Evolutionary conservation across 2,113 vertebrate genomes (phyloP).

Genomic region (Halcyon senegalensis): DNA sequence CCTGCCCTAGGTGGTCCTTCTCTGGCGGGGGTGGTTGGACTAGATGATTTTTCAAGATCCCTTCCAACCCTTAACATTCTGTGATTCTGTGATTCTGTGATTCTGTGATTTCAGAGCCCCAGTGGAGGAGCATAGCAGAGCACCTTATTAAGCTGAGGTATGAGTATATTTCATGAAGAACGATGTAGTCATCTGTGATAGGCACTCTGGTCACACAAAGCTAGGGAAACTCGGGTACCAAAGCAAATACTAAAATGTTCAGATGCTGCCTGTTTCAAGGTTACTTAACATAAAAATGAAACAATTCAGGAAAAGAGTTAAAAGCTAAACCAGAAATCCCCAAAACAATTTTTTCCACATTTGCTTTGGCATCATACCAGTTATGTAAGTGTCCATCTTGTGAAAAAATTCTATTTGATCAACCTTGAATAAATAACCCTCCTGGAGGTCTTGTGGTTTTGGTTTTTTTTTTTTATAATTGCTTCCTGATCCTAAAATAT

Average conservation of each 20-base stretch:
- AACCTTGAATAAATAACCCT: background rate
- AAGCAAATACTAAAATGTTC: background rate
- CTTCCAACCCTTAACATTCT: no score
- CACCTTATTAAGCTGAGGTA: background rate
- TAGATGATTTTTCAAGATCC: no score
- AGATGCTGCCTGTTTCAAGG: background rate
- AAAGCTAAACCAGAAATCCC: background rate
- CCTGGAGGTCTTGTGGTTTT: background rate
- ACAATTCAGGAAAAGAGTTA: background rate
- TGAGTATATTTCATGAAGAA: background rate
- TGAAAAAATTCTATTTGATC: background rate
- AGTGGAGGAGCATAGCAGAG: background rate
- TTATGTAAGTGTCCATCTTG: background rate
- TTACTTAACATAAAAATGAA: background rate
- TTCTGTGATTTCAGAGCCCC: background rate
- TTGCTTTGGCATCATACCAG: background rate
- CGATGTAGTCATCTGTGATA: background rate
- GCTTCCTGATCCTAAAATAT: conserved; percentile 15
- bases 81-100: background rate
- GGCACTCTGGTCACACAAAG: background rate
- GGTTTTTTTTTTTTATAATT: background rate
- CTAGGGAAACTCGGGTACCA: background rate
- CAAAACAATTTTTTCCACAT: background rate
- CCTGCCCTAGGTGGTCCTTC: no score
- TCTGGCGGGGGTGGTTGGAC: no score